Evolutionary conservation across 2,888 invertebrate species (phyloP).

Genomic region (Galerucella pusilla): DNA sequence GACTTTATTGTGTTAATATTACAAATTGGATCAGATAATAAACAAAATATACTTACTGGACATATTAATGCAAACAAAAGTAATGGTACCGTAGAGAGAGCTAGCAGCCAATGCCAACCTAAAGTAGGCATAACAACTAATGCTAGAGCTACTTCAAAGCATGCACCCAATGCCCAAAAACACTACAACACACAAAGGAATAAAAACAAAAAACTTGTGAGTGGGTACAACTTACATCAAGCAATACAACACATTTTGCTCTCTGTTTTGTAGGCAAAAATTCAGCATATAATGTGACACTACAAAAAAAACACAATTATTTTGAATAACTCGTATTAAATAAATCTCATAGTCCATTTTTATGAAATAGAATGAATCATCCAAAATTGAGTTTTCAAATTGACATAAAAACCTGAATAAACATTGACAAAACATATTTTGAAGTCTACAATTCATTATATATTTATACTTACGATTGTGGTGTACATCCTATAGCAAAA

Average conservation of each 20-base stretch:
- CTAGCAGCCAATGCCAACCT: constrained; percentile 92
- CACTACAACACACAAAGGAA: constrained; percentile 69
- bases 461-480: constrained; percentile 86
- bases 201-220: constrained; percentile 25
- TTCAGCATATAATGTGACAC: constrained; percentile 95
- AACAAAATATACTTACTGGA: constrained; percentile 71
- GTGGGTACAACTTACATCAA: constrained; percentile 80
- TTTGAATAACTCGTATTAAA: background rate
- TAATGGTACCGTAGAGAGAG: constrained; percentile 90
- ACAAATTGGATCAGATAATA: background rate
- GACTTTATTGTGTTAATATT: background rate
- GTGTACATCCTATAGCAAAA: constrained; percentile 96
- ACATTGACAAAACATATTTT: constrained; percentile 6
- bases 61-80: constrained; percentile 84
- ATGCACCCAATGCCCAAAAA: constrained; percentile 97
- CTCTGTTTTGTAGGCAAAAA: constrained; percentile 94
- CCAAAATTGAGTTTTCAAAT: too few species aligned
- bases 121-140: constrained; percentile 90
- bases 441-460: constrained; percentile 18
- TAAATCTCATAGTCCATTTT: too few species aligned
- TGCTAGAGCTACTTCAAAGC: constrained; percentile 91
- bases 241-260: constrained; percentile 93
- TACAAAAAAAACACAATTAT: constrained; percentile 62
- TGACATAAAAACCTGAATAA: too few species aligned
- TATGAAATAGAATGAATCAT: too few species aligned